These are phyloP conservation scores for Elanoides forficatus DNA, from an alignment of 2,113 vertebrate genomes.

Conservation along the genomic window DNA sequence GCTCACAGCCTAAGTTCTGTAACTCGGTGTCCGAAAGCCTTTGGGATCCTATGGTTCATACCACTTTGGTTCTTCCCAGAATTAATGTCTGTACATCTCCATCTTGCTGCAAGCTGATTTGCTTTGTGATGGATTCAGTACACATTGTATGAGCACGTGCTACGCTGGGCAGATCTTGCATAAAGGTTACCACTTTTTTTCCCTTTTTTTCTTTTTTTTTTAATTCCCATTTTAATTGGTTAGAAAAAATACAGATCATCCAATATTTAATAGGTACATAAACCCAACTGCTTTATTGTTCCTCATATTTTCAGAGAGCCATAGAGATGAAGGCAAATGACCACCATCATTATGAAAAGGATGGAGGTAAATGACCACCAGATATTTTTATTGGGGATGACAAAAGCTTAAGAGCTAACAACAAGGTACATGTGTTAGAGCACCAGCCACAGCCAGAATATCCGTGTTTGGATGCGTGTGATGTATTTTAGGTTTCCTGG, in stretches of 20 bases:
- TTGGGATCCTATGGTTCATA: neutral
- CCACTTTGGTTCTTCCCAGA: neutral
- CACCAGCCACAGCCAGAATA: neutral
- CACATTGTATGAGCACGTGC: neutral
- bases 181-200: neutral
- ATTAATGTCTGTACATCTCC: neutral
- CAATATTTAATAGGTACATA: neutral
- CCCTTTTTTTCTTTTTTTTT: neutral
- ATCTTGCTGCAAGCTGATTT: neutral
- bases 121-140: constrained; percentile 1
- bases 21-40: neutral
- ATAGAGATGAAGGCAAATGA: neutral
- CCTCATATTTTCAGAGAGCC: neutral
- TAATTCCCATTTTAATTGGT: rapidly evolving
- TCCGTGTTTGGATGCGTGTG: neutral
- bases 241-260: neutral
- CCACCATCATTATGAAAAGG: neutral
- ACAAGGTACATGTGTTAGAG: neutral
- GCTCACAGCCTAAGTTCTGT: neutral
- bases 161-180: neutral
- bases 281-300: neutral
- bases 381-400: neutral
- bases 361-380: neutral
- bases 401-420: neutral
- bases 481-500: neutral